Percentiles rank a stretch among this genome's conserved stretches.
phyloP scores from a whole-genome alignment of 2,797 vertebrate genomes.

The Lutjanus campechanus region DNA sequence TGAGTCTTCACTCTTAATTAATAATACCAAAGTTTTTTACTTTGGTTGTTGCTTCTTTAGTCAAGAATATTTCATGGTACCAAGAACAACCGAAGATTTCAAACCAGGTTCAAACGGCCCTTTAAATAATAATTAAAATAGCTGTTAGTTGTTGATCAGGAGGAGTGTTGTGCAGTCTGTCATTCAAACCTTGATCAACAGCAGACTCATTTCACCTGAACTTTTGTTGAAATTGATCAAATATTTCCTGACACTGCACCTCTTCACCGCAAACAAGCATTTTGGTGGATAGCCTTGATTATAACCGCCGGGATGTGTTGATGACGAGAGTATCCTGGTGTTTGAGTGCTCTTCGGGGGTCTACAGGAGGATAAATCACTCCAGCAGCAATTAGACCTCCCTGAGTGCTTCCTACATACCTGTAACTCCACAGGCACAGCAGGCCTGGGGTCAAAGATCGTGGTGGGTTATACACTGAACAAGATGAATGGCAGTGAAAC shows the following conservation, averaged over 20 bases:
- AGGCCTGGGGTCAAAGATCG: constrained; percentile 61
- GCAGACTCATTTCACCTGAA: constrained; percentile 8
- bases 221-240: constrained; percentile 14
- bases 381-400: constrained; percentile 64
- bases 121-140: neutral
- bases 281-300: constrained; percentile 41
- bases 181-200: constrained; percentile 14
- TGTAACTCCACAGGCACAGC: constrained; percentile 54
- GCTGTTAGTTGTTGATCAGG: neutral
- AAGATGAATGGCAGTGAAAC: constrained; percentile 60
- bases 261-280: constrained; percentile 50
- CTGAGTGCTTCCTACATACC: constrained; percentile 62
- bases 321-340: constrained; percentile 49
- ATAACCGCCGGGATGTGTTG: constrained; percentile 38
- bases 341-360: constrained; percentile 58
- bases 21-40: neutral
- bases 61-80: neutral
- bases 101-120: neutral
- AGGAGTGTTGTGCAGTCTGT: neutral
- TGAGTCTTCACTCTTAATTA: neutral
- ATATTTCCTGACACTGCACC: constrained; percentile 26
- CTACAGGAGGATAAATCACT: constrained; percentile 74
- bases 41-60: neutral
- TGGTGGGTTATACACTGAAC: constrained; percentile 54
- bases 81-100: neutral